Conservation (phyloP, 1,140 invertebrate genomes). For the Dendrolimus punctatus region DNA sequence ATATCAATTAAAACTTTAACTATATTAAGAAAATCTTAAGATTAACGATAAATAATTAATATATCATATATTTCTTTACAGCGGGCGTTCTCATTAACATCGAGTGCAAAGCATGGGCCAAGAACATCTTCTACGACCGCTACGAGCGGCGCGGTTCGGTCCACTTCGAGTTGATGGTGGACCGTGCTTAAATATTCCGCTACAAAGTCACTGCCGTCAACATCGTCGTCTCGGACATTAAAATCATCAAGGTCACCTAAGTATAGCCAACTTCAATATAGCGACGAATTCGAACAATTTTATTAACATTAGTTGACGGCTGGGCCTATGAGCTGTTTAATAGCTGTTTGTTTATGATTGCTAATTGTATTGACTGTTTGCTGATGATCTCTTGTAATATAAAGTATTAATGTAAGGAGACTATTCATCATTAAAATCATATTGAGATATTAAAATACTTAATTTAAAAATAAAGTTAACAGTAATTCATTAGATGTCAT, state of each 20-base stretch:
- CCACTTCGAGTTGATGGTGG: slow-evolving; percentile 96
- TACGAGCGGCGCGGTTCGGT: slow-evolving; percentile 92
- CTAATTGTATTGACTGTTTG: too few species aligned
- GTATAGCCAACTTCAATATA: neutral
- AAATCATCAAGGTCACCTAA: neutral
- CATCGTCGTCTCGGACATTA: neutral
- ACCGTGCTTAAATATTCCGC: slow-evolving; percentile 62
- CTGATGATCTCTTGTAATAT: too few species aligned
- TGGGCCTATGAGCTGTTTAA: too few species aligned
- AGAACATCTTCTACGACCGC: slow-evolving; percentile 92
- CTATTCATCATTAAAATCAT: too few species aligned
- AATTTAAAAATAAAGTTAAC: too few species aligned
- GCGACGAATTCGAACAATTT: too few species aligned
- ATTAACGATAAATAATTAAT: neutral
- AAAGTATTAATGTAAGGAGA: too few species aligned
- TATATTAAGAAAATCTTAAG: neutral
- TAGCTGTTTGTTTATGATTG: too few species aligned
- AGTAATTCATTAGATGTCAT: too few species aligned
- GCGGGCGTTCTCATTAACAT: slow-evolving; percentile 94
- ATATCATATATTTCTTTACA: slow-evolving; percentile 48
- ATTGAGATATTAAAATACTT: too few species aligned
- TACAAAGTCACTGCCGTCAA: slow-evolving; percentile 8
- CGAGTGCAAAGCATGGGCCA: slow-evolving; percentile 97
- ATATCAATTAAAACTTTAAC: too few species aligned
- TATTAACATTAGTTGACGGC: too few species aligned